Percentiles rank a stretch among this genome's conserved stretches.
Evolutionary conservation across 2,797 vertebrate genomes (phyloP).

Genomic region (Otus scops): DNA sequence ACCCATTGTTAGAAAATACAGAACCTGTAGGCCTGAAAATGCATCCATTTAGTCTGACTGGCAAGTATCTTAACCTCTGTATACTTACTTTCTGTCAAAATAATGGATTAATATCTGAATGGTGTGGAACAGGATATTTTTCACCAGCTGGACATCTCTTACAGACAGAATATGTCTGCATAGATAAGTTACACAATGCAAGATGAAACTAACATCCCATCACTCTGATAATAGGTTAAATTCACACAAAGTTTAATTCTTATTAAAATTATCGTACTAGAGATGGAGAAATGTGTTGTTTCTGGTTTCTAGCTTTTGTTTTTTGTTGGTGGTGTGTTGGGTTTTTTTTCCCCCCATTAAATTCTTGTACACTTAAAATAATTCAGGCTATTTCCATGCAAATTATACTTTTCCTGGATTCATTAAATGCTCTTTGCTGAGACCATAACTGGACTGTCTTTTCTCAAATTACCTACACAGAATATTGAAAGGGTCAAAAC

Average conservation of each 20-base stretch:
- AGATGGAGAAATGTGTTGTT: slow-evolving; percentile 9
- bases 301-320: not conserved
- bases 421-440: slow-evolving; percentile 70
- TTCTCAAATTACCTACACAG: slow-evolving; percentile 50
- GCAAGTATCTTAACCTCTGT: not conserved
- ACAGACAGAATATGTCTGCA: not conserved
- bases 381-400: slow-evolving; percentile 69
- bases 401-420: slow-evolving; percentile 66
- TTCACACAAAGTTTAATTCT: slow-evolving; percentile 41
- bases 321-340: not conserved
- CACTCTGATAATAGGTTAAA: not conserved
- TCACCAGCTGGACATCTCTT: not conserved
- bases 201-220: not conserved
- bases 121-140: not conserved
- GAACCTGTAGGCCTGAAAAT: not conserved
- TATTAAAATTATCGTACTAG: slow-evolving; percentile 28
- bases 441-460: slow-evolving; percentile 30
- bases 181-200: not conserved
- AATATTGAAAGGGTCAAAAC: slow-evolving; percentile 70
- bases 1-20: not conserved
- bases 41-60: not conserved
- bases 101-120: not conserved
- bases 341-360: not conserved
- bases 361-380: slow-evolving; percentile 28
- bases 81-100: not conserved